Conservation (phyloP, 2,113 vertebrate genomes). For the Sebastes schlegelii region DNA sequence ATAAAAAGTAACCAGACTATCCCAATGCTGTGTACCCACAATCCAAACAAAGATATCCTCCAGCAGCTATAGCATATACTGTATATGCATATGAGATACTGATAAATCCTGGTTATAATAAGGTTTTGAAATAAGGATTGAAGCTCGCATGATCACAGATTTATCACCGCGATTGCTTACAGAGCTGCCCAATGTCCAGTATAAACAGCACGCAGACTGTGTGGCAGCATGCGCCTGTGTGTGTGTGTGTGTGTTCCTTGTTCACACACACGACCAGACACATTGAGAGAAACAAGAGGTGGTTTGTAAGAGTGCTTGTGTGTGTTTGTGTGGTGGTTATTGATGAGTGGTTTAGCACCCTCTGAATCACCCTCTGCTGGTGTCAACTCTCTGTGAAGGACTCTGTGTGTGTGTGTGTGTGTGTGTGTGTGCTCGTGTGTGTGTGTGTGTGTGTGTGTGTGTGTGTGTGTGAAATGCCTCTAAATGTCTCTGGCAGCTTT, state of each 20-base stretch:
- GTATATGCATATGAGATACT: not conserved
- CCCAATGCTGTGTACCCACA: not conserved
- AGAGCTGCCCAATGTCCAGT: conserved; percentile 17
- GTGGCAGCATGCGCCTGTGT: conserved; percentile 23
- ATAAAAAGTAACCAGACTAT: not conserved
- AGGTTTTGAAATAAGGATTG: no score
- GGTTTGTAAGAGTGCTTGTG: conserved; percentile 20
- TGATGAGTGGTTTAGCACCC: conserved; percentile 46
- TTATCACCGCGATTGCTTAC: not conserved
- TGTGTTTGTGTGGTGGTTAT: conserved; percentile 44
- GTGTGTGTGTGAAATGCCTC: not conserved
- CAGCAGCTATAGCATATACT: not conserved
- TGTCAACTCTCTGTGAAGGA: conserved; percentile 6
- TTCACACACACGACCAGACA: conserved; percentile 8
- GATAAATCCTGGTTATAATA: no score
- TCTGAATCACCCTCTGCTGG: conserved; percentile 42
- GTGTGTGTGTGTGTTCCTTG: not conserved
- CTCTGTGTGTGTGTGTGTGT: conserved; percentile 5
- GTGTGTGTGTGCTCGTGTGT: conserved; percentile 13
- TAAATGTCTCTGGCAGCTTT: conserved; percentile 1
- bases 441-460: conserved; percentile 8
- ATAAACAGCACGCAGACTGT: conserved; percentile 32
- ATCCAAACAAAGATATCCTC: no score
- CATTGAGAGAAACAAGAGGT: conserved; percentile 33
- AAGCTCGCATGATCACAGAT: not conserved